phyloP scores from a whole-genome alignment of 2,888 invertebrate genomes.

The Drosophila prolongata region DNA sequence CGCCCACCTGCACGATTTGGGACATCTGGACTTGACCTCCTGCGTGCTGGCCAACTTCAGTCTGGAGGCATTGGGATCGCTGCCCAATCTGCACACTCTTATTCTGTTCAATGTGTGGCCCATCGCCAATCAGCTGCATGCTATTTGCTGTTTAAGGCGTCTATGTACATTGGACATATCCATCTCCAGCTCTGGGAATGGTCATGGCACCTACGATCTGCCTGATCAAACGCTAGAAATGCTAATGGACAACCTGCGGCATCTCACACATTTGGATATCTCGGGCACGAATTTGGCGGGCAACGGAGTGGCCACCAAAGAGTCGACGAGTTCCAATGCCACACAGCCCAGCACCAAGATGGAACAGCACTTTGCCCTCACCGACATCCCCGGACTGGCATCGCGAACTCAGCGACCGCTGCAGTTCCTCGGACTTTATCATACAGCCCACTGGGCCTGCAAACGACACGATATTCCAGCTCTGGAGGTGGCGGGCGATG shows the following conservation, averaged over 20 bases:
- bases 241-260: conserved; percentile 90
- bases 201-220: conserved; percentile 90
- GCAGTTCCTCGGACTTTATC: conserved; percentile 96
- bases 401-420: conserved; percentile 91
- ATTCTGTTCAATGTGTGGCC: conserved; percentile 92
- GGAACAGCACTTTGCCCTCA: conserved; percentile 67
- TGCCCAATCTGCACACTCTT: conserved; percentile 89
- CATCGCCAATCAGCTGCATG: conserved; percentile 86
- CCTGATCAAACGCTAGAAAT: conserved; percentile 89
- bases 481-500: conserved; percentile 94
- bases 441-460: conserved; percentile 95
- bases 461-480: conserved; percentile 96
- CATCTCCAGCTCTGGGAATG: conserved; percentile 87
- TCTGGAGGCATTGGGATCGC: conserved; percentile 85
- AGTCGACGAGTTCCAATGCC: conserved; percentile 73
- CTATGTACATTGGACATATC: conserved; percentile 94
- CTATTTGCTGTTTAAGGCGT: conserved; percentile 86
- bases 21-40: conserved; percentile 83
- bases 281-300: conserved; percentile 98
- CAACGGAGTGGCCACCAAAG: conserved; percentile 88
- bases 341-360: conserved; percentile 58
- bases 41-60: conserved; percentile 84
- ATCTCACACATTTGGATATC: conserved; percentile 94
- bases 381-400: conserved; percentile 94
- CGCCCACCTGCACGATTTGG: conserved; percentile 80